Evolutionary conservation across 2,888 invertebrate species (phyloP).

Genomic region (Slavum lentiscoides): DNA sequence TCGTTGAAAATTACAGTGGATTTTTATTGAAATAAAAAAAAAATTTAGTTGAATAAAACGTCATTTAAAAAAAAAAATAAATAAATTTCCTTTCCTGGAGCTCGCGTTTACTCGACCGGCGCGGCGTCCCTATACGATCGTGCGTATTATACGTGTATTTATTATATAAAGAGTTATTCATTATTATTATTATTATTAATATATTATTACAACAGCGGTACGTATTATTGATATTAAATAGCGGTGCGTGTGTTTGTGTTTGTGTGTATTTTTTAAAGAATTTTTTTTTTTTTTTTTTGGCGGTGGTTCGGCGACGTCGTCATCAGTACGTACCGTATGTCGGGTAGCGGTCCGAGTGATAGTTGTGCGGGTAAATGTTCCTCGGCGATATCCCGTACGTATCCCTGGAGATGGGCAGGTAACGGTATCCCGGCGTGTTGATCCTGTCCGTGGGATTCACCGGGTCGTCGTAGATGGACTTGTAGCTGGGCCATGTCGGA

Average conservation of each 20-base stretch:
- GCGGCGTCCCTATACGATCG: too few species aligned
- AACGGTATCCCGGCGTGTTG: conserved; percentile 85
- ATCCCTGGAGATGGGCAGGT: conserved; percentile 86
- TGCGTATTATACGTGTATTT: too few species aligned
- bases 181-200: conserved; percentile 3
- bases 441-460: conserved; percentile 80
- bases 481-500: conserved; percentile 75
- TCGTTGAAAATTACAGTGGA: too few species aligned
- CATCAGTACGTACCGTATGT: conserved; percentile 73
- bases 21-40: too few species aligned
- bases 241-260: conserved; percentile 23
- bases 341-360: conserved; percentile 72
- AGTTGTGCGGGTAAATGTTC: conserved; percentile 84
- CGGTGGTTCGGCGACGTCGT: conserved; percentile 45
- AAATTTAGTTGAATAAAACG: too few species aligned
- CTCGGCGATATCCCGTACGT: conserved; percentile 88
- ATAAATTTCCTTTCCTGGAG: too few species aligned
- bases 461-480: conserved; percentile 87
- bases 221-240: conserved; percentile 5
- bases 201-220: neutral
- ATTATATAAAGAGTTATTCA: too few species aligned
- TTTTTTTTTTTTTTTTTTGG: conserved; percentile 23
- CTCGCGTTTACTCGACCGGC: too few species aligned
- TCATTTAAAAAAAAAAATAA: too few species aligned
- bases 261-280: neutral